Conservation (phyloP, 2,113 vertebrate species). For the Chaetura pelagica region DNA sequence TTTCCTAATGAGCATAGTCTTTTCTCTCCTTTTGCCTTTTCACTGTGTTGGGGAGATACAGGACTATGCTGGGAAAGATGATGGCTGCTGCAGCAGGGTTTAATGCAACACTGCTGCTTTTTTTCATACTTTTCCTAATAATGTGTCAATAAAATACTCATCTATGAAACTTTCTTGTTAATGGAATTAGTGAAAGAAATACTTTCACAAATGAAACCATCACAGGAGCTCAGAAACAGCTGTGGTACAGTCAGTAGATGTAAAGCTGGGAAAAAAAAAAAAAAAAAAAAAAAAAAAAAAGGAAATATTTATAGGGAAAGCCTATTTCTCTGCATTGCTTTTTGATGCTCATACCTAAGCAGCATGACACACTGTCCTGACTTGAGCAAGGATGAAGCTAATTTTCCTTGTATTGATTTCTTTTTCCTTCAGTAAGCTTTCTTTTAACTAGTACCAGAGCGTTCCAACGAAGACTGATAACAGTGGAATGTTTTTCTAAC, state of each 20-base stretch:
- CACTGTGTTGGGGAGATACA: not conserved
- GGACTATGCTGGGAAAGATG: not conserved
- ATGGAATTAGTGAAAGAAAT: constrained; percentile 24
- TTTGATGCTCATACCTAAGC: not conserved
- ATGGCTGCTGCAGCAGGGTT: not conserved
- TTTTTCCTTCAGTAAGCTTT: too few species aligned
- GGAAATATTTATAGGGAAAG: not conserved
- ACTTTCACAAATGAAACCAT: not conserved
- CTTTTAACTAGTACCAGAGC: too few species aligned
- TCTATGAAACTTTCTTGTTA: constrained; percentile 10
- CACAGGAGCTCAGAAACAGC: not conserved
- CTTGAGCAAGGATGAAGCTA: too few species aligned
- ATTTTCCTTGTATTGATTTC: too few species aligned
- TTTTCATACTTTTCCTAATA: constrained; percentile 4
- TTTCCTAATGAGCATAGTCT: constrained; percentile 61
- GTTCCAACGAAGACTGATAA: too few species aligned
- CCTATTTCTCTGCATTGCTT: not conserved
- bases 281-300: too few species aligned
- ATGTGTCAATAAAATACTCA: constrained; percentile 30
- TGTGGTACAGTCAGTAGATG: fast-evolving
- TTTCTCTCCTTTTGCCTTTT: constrained; percentile 36
- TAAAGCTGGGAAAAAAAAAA: too few species aligned
- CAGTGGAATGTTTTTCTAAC: too few species aligned
- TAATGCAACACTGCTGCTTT: not conserved
- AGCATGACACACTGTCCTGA: too few species aligned